phyloP scores from a whole-genome alignment of 2,888 invertebrate species.

The Sisyra terminalis region DNA sequence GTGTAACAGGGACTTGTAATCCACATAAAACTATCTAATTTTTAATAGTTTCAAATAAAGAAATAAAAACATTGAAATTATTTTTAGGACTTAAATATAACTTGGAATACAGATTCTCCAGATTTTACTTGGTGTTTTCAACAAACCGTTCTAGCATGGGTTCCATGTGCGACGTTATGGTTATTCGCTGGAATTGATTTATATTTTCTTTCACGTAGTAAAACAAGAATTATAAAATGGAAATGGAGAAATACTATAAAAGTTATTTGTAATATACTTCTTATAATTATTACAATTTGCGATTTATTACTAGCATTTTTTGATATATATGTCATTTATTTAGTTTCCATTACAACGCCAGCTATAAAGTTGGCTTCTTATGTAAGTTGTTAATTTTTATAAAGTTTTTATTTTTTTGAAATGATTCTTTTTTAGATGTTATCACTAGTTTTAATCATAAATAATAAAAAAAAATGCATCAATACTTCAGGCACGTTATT shows the following conservation, averaged over 20 bases:
- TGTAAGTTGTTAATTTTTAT: background rate
- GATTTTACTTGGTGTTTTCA: conserved; percentile 85
- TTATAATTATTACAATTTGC: conserved; percentile 47
- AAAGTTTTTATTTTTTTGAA: background rate
- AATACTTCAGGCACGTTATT: conserved; percentile 82
- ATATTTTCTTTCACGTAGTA: conserved; percentile 58
- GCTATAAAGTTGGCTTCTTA: background rate
- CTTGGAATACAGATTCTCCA: conserved; percentile 66
- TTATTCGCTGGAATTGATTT: conserved; percentile 54
- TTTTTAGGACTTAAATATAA: conserved; percentile 54
- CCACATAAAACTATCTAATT: conserved; percentile 3
- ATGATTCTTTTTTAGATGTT: conserved; percentile 39
- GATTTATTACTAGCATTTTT: conserved; percentile 46
- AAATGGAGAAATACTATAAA: conserved; percentile 53
- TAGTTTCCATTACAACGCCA: background rate
- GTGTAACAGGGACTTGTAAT: background rate
- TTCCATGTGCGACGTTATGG: conserved; percentile 76
- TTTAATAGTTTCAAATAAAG: too few species aligned
- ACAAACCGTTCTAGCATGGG: conserved; percentile 78
- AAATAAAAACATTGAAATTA: conserved; percentile 13
- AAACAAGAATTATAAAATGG: conserved; percentile 65
- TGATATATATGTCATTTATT: conserved; percentile 11
- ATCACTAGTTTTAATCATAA: conserved; percentile 49
- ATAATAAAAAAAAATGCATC: conserved; percentile 72
- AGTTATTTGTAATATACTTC: conserved; percentile 40